Evolutionary conservation across 1,140 invertebrate genomes (phyloP), one percentile per base, ranked within the genome.

Genomic region (Bombus difficillimus): DNA sequence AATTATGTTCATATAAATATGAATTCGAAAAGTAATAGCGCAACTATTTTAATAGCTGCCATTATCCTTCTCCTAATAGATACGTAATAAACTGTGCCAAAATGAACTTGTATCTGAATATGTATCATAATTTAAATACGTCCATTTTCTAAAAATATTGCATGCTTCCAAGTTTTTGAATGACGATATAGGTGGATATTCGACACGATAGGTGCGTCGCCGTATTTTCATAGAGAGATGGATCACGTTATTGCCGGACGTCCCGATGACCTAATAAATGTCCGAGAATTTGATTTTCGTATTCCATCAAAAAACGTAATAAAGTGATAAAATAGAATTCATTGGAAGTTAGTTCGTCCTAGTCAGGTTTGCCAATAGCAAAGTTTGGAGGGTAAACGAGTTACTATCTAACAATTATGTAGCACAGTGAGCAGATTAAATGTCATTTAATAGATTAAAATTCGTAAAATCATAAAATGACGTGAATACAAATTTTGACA

Each of bases 261-360:
- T 64, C n/a, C 39, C 15, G 22, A 74, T 82, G 80, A 82, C 71
- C 69, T 41, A 62, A 68, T 83, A 83, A 83, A 73, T 47, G 53
- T 3, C 28, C 57, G 39, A n/a, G 6, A 3, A 15, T 43, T 25
- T 47, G 39, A 64, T 22, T 74, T 43, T n/a, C n/a, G n/a, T 62
- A 4, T 74, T 74, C 8, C n/a, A 47, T 15, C 0, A 39, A 71
- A 43, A 73, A 34, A 28, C 22, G 47, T 39, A 39, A 81, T 37
- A 53, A n/a, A 43, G 18, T 2, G 34, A 28, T 10, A 6, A 22
- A 28, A 59, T 62, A 32, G 10, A 34, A 68, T 43, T 47, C 32
- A 41, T 79, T 34, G 12, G 28, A 25, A 32, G 28, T 10, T 53
- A 34, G 8, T 25, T 53, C 18, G 32, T 25, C 25, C 12, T 8